Evolutionary conservation across 2,888 invertebrate genomes (phyloP).

Genomic region (Spialia ferax): DNA sequence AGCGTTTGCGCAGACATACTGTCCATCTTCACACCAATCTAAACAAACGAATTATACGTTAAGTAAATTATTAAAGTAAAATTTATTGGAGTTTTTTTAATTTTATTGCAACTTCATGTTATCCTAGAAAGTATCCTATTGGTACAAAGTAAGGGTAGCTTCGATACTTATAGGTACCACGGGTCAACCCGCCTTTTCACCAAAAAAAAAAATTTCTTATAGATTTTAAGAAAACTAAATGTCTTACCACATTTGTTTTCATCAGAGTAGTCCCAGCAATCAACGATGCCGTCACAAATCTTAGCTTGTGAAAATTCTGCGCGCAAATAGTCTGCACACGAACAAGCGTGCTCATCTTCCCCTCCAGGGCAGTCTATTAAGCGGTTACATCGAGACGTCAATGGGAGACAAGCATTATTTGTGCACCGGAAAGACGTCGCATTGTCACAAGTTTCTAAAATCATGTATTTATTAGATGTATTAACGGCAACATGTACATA

Average conservation of each 20-base stretch:
- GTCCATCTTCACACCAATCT: conserved; percentile 92
- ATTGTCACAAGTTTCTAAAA: conserved; percentile 75
- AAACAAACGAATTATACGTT: conserved; percentile 16
- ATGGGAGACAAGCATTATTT: conserved; percentile 88
- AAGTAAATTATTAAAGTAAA: too few species aligned
- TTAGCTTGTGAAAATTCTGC: conserved; percentile 90
- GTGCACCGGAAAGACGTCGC: conserved; percentile 86
- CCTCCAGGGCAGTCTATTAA: conserved; percentile 90
- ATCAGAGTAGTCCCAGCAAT: conserved; percentile 93
- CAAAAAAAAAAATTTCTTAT: background rate
- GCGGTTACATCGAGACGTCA: conserved; percentile 90
- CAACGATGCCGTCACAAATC: conserved; percentile 92
- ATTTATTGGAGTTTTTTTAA: too few species aligned
- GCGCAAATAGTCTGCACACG: conserved; percentile 91
- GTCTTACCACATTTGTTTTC: conserved; percentile 91
- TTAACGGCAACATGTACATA: background rate
- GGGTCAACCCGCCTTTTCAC: too few species aligned
- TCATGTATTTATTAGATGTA: background rate
- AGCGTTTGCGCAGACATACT: conserved; percentile 92
- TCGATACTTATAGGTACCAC: too few species aligned
- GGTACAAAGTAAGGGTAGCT: too few species aligned
- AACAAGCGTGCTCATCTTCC: conserved; percentile 90
- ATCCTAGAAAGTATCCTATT: too few species aligned
- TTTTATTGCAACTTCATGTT: too few species aligned
- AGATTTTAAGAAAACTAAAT: background rate